Evolutionary conservation across 2,797 vertebrate genomes (phyloP), one percentile per base, ranked within the genome.

Genomic region (Mus minutoides): DNA sequence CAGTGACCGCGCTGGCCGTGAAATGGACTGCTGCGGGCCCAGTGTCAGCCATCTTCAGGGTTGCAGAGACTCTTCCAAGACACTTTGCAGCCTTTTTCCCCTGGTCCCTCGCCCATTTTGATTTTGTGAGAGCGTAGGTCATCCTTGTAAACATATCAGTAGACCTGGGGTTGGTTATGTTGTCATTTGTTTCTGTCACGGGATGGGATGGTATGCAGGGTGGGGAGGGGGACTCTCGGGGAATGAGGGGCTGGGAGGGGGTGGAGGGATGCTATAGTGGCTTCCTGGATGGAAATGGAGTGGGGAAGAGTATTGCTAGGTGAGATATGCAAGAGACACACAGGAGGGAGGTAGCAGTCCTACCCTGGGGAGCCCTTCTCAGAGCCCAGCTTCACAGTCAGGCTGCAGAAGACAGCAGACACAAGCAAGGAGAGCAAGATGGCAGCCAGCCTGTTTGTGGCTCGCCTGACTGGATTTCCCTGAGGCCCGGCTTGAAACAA

Each of bases 81-180:
- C 96, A 86, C 97, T 98, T 95, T 97, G 98, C 96, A 96, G 96
- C 96, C 97, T 93, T 90, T 96, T 96, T 37, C 58, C 96, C 96
- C 97, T 73, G 97, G 96, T 97, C 96, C 96, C 96, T 98, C 97
- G 86, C 97, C 97, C 95, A 88, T 98, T 98, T 98, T 98, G 98
- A 98, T 98, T 98, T 98, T 98, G 98, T 98, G 98, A 98, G 98
- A 98, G 98, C 97, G 97, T 98, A 98, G 98, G 98, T 98, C 98
- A 97, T 98, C 98, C 98, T 98, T 97, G 98, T 98, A 97, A 98
- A 98, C 97, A 94, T 98, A 97, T 97, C 98, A 97, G 98, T 98
- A 98, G 98, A 98, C 97, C 98, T 95, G 97, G 97, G 98, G 95
- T 97, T 96, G 98, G 97, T 96, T 92, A 91, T 97, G 98, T 98